A percentile compares a stretch with the other conserved stretches of the same genome.
These are phyloP conservation scores for Celastrina argiolus DNA, from an alignment of 2,888 invertebrate species.

Conservation along the genomic window DNA sequence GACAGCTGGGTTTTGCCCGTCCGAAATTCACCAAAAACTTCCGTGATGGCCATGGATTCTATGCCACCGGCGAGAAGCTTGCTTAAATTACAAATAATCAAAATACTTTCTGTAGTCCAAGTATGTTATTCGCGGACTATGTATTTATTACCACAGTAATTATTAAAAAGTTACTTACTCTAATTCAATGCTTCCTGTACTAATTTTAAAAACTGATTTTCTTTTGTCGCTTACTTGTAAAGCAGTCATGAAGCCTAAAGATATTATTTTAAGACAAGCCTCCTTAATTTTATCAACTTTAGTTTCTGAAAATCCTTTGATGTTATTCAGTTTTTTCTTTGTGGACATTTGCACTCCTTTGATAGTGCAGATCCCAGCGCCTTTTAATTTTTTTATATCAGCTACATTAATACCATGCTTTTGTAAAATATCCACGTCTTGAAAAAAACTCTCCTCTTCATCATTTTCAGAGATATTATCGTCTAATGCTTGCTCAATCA, in stretches of 20 bases:
- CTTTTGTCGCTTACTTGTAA: conserved; percentile 84
- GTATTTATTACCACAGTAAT: too few species aligned
- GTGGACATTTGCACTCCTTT: conserved; percentile 90
- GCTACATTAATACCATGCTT: conserved; percentile 82
- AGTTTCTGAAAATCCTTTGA: conserved; percentile 87
- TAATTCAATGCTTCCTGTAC: conserved; percentile 81
- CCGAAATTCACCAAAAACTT: conserved; percentile 89
- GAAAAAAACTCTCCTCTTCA: conserved; percentile 83
- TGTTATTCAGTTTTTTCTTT: conserved; percentile 82
- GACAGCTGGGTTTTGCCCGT: conserved; percentile 90
- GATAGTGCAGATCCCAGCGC: conserved; percentile 86
- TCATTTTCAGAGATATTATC: conserved; percentile 72
- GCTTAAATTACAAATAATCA: conserved; percentile 52
- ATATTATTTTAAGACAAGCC: conserved; percentile 81
- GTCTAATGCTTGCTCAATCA: conserved; percentile 64
- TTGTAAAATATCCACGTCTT: conserved; percentile 83
- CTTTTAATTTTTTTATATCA: conserved; percentile 87
- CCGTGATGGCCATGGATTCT: conserved; percentile 91
- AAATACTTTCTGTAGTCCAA: background rate
- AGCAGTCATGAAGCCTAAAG: conserved; percentile 84
- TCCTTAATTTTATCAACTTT: conserved; percentile 90
- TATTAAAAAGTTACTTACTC: conserved; percentile 80
- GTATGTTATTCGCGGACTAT: too few species aligned
- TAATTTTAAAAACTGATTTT: conserved; percentile 84
- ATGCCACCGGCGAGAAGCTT: conserved; percentile 87